Base-by-base conservation (phyloP, 2,113 vertebrate genomes). In the Camelus bactrianus region DNA sequence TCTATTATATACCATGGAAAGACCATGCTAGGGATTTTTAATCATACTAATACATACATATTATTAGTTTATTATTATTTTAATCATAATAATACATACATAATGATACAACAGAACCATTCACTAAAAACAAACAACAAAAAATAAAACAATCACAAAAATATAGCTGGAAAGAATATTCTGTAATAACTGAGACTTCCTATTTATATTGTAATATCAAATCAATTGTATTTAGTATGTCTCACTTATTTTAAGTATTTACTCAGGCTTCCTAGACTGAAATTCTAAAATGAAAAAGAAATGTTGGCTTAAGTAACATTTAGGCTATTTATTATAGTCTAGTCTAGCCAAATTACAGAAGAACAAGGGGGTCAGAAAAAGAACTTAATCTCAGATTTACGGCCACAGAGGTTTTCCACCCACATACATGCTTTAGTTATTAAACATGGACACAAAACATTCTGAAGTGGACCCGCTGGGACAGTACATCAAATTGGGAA, bases 361-460 rank as follows among this genome's bases (percentile, higher is more conserved):
- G 50, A 96, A 83, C 15, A 64, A 77, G 60, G 67, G 54, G 93
- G 97, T 97, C 98, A 93, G 38, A 89, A 94, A 83, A 95, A 82
- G 26, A 94, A 77, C 75, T 84, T 92, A 91, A 84, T 89, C 54
- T 94, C 75, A 94, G 87, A 98, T 94, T 98, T 94, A 97, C 89
- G 80, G 79, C n/a, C 75, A 91, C 24, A 65, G 73, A 75, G 48
- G 77, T 95, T 76, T 91, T 98, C 96, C 96, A 87, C 96, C 96
- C 97, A 96, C 97, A 73, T 50, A 75, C 93, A 95, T 98, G 96
- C 89, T 95, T 97, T 93, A 90, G 87, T 89, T 93, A 93, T 97
- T 97, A 97, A 95, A 93, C 70, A 92, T 2, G 30, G 81, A 94
- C 80, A 93, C 79, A 93, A 73, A 97, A 95, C 58, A 96, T 81